Conservation (phyloP, 2,888 invertebrate species). For the Polyploca ridens region DNA sequence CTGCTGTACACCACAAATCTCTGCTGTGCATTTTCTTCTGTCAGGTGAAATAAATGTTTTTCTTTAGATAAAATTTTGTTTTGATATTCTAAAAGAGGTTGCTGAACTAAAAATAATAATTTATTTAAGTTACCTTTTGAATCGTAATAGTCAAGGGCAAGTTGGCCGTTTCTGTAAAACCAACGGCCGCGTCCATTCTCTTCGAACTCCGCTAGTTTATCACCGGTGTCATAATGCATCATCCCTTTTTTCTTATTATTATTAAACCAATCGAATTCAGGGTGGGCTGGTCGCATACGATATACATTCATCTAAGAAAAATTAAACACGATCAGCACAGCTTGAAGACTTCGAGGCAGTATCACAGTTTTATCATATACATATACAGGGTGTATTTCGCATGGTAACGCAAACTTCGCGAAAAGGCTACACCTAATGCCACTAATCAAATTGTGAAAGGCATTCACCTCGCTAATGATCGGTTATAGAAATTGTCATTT, state of each 20-base stretch:
- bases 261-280: conserved; percentile 77
- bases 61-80: background rate
- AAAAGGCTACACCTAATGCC: too few relatives aligned
- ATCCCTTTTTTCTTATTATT: conserved; percentile 65
- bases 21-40: conserved; percentile 73
- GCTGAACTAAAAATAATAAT: too few relatives aligned
- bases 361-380: too few relatives aligned
- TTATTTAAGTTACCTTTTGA: conserved; percentile 60
- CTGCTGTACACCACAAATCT: conserved; percentile 72
- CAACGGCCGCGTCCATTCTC: conserved; percentile 68
- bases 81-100: too few relatives aligned
- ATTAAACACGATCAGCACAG: background rate
- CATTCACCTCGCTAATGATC: too few relatives aligned
- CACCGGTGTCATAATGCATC: conserved; percentile 67
- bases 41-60: conserved; percentile 20
- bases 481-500: too few relatives aligned
- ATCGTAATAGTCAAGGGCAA: conserved; percentile 74
- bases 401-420: too few relatives aligned
- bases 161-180: conserved; percentile 68
- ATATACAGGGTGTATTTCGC: too few relatives aligned
- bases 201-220: conserved; percentile 69
- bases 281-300: conserved; percentile 74
- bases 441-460: too few relatives aligned
- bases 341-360: too few relatives aligned
- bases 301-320: conserved; percentile 71